Conservation (phyloP, 2,113 vertebrate genomes). For the Gambusia holbrooki region DNA sequence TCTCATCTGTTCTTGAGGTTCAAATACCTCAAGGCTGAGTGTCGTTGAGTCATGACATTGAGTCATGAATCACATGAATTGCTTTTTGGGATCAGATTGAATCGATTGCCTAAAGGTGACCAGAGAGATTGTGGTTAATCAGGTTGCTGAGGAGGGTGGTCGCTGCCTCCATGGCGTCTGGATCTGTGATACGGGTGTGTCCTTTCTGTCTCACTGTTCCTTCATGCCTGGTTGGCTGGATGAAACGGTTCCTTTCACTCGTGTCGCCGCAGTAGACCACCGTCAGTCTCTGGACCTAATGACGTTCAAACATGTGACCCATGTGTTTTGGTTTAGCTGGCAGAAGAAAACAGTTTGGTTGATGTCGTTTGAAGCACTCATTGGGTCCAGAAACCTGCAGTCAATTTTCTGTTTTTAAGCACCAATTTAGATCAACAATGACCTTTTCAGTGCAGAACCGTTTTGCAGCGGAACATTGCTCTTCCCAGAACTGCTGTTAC, state of each 20-base stretch:
- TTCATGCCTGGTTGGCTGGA: slow-evolving; percentile 24
- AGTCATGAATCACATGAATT: too few species aligned
- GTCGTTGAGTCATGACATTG: too few species aligned
- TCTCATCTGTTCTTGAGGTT: too few species aligned
- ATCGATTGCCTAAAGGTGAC: too few species aligned
- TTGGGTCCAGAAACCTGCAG: slow-evolving; percentile 34
- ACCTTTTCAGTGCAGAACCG: not conserved
- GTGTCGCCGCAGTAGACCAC: slow-evolving; percentile 58
- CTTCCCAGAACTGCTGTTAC: not conserved
- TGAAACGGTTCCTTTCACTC: slow-evolving; percentile 52
- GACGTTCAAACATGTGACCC: slow-evolving; percentile 61
- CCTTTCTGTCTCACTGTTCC: not conserved
- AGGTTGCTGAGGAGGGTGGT: too few species aligned
- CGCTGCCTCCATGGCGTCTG: too few species aligned
- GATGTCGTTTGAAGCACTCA: slow-evolving; percentile 45
- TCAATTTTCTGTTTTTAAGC: slow-evolving; percentile 12
- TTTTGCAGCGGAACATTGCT: not conserved
- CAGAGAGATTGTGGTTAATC: too few species aligned
- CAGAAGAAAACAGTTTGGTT: slow-evolving; percentile 45
- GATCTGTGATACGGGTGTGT: not conserved
- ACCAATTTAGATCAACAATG: slow-evolving; percentile 9
- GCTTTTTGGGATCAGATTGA: too few species aligned
- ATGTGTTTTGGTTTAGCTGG: slow-evolving; percentile 57
- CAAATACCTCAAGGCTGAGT: too few species aligned
- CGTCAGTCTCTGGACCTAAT: slow-evolving; percentile 55